These are phyloP conservation scores for Cheilosia urbana DNA, from an alignment of 2,888 invertebrate species.

Conservation along the genomic window DNA sequence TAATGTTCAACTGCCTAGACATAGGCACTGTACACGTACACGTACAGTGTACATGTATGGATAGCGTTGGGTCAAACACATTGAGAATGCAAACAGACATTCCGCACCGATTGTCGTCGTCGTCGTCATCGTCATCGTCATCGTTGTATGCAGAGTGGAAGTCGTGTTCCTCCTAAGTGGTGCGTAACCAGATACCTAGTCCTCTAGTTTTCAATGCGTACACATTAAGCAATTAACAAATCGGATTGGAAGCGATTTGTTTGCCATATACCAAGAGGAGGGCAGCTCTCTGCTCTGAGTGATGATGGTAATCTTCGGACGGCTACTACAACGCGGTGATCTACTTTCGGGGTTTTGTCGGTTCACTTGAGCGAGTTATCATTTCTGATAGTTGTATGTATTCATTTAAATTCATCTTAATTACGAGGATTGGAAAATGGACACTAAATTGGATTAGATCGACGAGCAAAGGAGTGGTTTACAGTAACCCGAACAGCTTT, in stretches of 20 bases:
- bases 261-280: not conserved
- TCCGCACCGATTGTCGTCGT: constrained; percentile 36
- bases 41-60: not conserved
- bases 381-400: constrained; percentile 24
- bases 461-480: constrained; percentile 5
- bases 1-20: constrained; percentile 54
- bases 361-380: constrained; percentile 50
- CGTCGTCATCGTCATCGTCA: not conserved
- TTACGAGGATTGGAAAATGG: constrained; percentile 40
- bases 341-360: constrained; percentile 38
- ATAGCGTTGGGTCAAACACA: constrained; percentile 54
- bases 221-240: constrained; percentile 74
- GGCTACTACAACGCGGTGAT: constrained; percentile 39
- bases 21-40: constrained; percentile 15
- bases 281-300: not conserved
- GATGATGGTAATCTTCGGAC: constrained; percentile 59
- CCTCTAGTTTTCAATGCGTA: constrained; percentile 47
- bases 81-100: constrained; percentile 23
- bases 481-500: not conserved
- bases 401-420: constrained; percentile 55
- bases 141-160: constrained; percentile 16
- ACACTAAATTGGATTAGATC: constrained; percentile 42
- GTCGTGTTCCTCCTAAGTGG: constrained; percentile 57
- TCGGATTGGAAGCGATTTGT: constrained; percentile 71
- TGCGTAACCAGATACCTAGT: constrained; percentile 71